Conservation (phyloP, 2,797 vertebrate species). For the Melanotaenia parkinsoni region DNA sequence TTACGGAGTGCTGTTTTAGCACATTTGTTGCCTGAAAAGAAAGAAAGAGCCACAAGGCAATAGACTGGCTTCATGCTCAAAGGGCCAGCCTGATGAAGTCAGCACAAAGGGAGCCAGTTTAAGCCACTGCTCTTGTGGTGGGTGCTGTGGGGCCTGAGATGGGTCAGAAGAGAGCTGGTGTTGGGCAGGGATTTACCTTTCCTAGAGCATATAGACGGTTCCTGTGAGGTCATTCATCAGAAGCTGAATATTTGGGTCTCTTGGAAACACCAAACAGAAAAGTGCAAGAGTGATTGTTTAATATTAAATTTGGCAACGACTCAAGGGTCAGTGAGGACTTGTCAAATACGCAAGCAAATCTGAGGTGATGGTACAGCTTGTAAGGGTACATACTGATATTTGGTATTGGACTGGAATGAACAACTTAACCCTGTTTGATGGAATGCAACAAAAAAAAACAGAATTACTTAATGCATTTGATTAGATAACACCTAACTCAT, state of each 20-base stretch:
- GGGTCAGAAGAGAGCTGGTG: slow-evolving; percentile 52
- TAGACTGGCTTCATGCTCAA: slow-evolving; percentile 78
- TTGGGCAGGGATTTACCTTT: slow-evolving; percentile 57
- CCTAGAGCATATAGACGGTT: slow-evolving; percentile 58
- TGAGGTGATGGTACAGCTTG: not conserved
- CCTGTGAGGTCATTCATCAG: slow-evolving; percentile 62
- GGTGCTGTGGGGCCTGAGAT: slow-evolving; percentile 62
- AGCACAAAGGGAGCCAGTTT: slow-evolving; percentile 84
- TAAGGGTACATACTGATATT: not conserved
- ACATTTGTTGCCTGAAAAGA: slow-evolving; percentile 83
- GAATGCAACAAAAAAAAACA: not conserved
- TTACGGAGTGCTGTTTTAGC: slow-evolving; percentile 87
- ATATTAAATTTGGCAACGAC: slow-evolving; percentile 14
- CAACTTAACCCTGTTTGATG: not conserved
- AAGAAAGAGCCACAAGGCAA: slow-evolving; percentile 78
- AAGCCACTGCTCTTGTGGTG: slow-evolving; percentile 70
- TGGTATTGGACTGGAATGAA: not conserved
- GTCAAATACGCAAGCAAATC: not conserved
- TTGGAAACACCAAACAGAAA: slow-evolving; percentile 13
- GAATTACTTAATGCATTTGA: not conserved
- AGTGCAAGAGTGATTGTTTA: slow-evolving; percentile 20
- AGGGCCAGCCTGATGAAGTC: slow-evolving; percentile 85
- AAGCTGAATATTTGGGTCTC: slow-evolving; percentile 41
- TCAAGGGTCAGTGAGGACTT: not conserved
- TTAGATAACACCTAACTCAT: not conserved